phyloP scores from a whole-genome alignment of 2,888 invertebrate genomes.

The Lathronympha strigana region DNA sequence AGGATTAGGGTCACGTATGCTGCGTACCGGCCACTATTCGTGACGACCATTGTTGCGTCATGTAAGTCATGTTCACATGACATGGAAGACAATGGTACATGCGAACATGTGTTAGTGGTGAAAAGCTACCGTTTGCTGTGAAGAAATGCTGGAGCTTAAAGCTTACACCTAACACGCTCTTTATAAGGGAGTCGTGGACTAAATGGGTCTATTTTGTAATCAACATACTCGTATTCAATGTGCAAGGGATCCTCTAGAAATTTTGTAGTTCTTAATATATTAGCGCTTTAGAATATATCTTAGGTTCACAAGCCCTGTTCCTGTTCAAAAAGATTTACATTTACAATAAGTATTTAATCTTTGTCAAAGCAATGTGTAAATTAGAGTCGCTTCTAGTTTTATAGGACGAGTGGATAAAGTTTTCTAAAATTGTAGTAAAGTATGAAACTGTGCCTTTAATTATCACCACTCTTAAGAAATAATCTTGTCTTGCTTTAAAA shows the following conservation, averaged over 20 bases:
- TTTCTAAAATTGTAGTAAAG: too few species aligned
- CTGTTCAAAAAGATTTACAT: too few species aligned
- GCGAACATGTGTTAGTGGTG: conserved; percentile 23
- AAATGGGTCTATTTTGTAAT: not conserved
- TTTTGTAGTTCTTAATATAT: too few species aligned
- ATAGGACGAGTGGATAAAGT: not conserved
- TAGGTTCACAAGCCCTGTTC: not conserved
- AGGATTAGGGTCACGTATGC: conserved; percentile 76
- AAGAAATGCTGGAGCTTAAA: conserved; percentile 15
- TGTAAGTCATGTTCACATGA: conserved; percentile 40
- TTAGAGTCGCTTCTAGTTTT: too few species aligned
- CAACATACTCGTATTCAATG: not conserved
- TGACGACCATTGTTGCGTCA: conserved; percentile 39
- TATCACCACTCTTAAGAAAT: not conserved
- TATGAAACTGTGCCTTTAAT: not conserved
- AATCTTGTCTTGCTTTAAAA: not conserved
- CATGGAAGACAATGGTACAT: conserved; percentile 27
- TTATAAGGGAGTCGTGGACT: not conserved
- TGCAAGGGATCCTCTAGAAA: too few species aligned
- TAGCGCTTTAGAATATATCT: not conserved
- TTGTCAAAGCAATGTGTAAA: too few species aligned
- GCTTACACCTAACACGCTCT: not conserved
- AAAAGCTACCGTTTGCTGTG: conserved; percentile 8
- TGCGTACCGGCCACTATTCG: conserved; percentile 56
- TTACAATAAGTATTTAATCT: too few species aligned